Conservation (phyloP, 2,888 invertebrate genomes). For the Orthonevra nobilis region DNA sequence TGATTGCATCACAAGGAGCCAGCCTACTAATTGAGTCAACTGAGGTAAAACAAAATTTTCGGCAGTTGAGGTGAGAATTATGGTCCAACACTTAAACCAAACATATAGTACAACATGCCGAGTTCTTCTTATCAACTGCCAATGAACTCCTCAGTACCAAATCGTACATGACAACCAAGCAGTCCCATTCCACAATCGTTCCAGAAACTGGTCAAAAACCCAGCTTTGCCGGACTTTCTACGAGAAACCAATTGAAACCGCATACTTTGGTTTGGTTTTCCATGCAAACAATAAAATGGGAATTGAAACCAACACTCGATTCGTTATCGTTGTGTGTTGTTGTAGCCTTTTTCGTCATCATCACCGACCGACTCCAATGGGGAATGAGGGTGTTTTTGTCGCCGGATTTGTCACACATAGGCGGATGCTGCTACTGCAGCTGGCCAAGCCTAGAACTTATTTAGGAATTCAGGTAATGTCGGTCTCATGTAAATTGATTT, state of each 20-base stretch:
- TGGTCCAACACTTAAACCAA: conserved; percentile 61
- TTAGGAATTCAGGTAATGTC: conserved; percentile 70
- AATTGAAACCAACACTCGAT: conserved; percentile 69
- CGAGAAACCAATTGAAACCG: conserved; percentile 64
- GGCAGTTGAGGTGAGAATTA: conserved; percentile 67
- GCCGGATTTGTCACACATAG: conserved; percentile 60
- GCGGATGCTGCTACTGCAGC: not conserved
- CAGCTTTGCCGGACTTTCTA: too few relatives aligned
- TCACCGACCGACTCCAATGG: conserved; percentile 29
- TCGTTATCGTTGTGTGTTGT: conserved; percentile 48
- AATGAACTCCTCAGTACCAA: conserved; percentile 1
- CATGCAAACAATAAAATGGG: conserved; percentile 69
- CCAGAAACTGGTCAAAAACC: conserved; percentile 11
- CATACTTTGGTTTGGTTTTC: conserved; percentile 69
- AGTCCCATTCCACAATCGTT: not conserved
- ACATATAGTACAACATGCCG: conserved; percentile 35
- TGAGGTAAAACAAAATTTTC: conserved; percentile 61
- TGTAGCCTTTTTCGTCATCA: conserved; percentile 39
- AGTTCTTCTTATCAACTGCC: conserved; percentile 1
- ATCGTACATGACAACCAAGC: conserved; percentile 1
- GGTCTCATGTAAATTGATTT: conserved; percentile 70
- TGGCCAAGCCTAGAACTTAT: conserved; percentile 51
- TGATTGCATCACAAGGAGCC: conserved; percentile 23
- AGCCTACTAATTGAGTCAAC: conserved; percentile 63
- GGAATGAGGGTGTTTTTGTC: conserved; percentile 41